Conservation (phyloP, 2,113 vertebrate genomes). For the Rhadina sibilatrix region DNA sequence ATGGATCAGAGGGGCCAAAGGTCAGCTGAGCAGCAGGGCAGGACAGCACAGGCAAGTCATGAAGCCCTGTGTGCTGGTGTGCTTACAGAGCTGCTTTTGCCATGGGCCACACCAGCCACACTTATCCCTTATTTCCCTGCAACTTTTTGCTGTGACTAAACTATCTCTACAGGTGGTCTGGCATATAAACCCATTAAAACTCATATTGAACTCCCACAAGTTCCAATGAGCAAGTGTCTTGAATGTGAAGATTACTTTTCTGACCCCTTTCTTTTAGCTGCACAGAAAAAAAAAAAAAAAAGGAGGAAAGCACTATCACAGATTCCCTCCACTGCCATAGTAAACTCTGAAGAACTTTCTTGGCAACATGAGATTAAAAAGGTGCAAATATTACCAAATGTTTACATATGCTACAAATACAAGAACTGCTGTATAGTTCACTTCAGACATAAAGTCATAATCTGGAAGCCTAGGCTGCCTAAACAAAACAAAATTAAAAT, state of each 20-base stretch:
- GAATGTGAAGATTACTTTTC: neutral
- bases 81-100: neutral
- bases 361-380: neutral
- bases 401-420: neutral
- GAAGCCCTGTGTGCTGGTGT: neutral
- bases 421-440: neutral
- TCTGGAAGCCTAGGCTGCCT: neutral
- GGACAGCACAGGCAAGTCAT: neutral
- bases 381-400: neutral
- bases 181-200: neutral
- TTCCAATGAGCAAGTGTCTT: neutral
- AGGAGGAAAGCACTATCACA: neutral
- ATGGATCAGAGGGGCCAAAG: neutral
- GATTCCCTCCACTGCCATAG: neutral
- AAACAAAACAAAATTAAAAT: constrained; percentile 7
- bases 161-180: neutral
- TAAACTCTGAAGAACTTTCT: neutral
- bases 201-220: neutral
- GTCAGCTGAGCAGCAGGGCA: neutral
- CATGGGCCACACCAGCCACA: neutral
- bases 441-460: neutral
- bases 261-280: neutral
- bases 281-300: neutral
- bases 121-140: neutral
- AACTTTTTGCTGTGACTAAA: neutral